Evolutionary conservation across 2,113 vertebrate genomes (phyloP), one percentile per base, ranked within the genome.

Genomic region (Tupaia tana): DNA sequence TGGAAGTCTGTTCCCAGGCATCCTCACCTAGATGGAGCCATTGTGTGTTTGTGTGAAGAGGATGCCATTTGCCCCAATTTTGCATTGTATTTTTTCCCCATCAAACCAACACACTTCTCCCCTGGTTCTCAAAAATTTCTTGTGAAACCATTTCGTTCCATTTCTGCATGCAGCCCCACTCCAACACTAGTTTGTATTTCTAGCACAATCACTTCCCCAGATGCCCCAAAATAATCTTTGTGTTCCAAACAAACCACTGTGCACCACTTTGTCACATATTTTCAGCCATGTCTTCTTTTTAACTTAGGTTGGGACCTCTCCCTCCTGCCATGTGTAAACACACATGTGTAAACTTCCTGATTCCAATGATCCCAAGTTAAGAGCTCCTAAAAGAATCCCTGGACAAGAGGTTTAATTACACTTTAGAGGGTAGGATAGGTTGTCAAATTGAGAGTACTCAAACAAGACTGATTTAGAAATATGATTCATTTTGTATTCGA

Each of bases 351-450:
- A 58, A 24, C 16, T 90, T 91, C 13, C 52, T 25, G 22, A 79
- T 34, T 59, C 43, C 19, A 71, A 6, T 19, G 66, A 79, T 83
- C 24, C 15, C 52, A 69, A 43, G 63, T 84, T 86, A 69, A 67
- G 74, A 91, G 43, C 22, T 52, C 31, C 54, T 70, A 34, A 31
- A 74, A 69, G 63, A 86, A 64, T 90, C 6, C 9, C 29, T 90
- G 56, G 85, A 22, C 25, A 75, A 31, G 52, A 91, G 56, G 11
- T 77, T 89, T 92, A 75, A 89, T 80, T n/a, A 70, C 81, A 88
- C 27, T 63, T 92, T 34, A 70, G 34, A 43, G 9, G 24, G 4
- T 79, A 80, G 34, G 24, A 52, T 56, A 90, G 19, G 20, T 18
- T 91, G 29, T 87, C 31, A 9, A 24, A 34, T 54, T 22, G 31